phyloP scores from a whole-genome alignment of 2,797 vertebrate species.

The Mormyrus proboscirostris region DNA sequence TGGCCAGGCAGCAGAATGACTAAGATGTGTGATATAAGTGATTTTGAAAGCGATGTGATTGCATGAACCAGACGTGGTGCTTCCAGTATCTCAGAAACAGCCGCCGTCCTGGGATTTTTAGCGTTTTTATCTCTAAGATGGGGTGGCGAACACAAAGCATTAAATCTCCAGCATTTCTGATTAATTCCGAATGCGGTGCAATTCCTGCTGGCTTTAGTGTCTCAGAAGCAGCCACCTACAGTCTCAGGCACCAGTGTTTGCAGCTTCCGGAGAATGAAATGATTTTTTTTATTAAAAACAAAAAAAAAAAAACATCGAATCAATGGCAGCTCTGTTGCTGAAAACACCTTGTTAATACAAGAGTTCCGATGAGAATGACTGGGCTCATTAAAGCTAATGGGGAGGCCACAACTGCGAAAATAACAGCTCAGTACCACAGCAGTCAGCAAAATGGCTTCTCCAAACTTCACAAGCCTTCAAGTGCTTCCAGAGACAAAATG shows the following conservation, averaged over 20 bases:
- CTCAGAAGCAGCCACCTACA: background rate
- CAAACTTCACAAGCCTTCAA: background rate
- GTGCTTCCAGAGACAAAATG: background rate
- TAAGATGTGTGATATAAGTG: background rate
- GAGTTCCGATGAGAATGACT: background rate
- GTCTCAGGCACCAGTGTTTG: background rate
- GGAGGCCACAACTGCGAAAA: background rate
- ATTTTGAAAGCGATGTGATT: background rate
- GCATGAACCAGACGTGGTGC: background rate
- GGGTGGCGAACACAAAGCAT: background rate
- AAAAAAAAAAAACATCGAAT: background rate
- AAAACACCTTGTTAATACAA: background rate
- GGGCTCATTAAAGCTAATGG: background rate
- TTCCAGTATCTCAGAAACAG: background rate
- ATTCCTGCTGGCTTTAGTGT: background rate
- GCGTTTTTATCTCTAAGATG: background rate
- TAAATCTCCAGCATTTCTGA: background rate
- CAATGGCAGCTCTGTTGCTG: background rate
- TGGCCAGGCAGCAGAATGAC: background rate
- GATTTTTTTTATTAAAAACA: background rate
- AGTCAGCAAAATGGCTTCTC: background rate
- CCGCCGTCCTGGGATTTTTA: background rate
- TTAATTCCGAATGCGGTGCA: background rate
- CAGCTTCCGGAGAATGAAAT: background rate
- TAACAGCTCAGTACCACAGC: background rate